Conservation (phyloP, 1,140 invertebrate species). For the Wiebesia pumilae region DNA sequence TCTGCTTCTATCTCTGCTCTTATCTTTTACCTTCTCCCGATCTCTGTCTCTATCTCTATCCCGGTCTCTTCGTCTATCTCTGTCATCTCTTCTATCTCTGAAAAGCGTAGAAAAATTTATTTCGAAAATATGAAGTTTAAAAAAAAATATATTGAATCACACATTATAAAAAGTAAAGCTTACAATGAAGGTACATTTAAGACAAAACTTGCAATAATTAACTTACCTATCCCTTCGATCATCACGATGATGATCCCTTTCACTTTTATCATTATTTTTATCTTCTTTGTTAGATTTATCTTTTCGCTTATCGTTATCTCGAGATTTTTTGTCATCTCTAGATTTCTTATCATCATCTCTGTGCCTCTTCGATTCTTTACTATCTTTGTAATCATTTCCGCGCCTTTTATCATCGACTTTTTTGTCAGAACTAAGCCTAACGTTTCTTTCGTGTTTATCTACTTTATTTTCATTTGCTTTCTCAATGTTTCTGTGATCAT, state of each 20-base stretch:
- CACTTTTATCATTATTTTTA: constrained; percentile 62
- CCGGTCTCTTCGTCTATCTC: constrained; percentile 56
- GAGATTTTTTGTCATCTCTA: constrained; percentile 64
- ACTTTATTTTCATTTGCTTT: constrained; percentile 54
- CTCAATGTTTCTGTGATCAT: constrained; percentile 63
- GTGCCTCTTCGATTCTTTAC: constrained; percentile 60
- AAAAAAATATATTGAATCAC: neutral
- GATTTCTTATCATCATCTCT: constrained; percentile 62
- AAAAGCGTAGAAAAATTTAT: neutral
- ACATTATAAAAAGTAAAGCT: neutral
- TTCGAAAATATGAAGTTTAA: neutral
- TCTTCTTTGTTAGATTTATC: constrained; percentile 66
- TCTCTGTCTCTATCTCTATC: constrained; percentile 54
- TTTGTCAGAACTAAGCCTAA: constrained; percentile 59
- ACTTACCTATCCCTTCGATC: constrained; percentile 40
- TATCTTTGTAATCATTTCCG: constrained; percentile 64
- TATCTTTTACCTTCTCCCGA: constrained; percentile 59
- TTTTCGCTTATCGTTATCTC: constrained; percentile 60
- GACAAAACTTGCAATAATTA: neutral
- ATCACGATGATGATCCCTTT: constrained; percentile 65
- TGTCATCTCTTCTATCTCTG: constrained; percentile 36
- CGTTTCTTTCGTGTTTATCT: constrained; percentile 51
- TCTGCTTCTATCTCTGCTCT: constrained; percentile 61
- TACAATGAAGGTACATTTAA: neutral
- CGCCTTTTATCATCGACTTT: constrained; percentile 65